phyloP scores from a whole-genome alignment of 2,888 invertebrate genomes.

The Synergus japonicus region DNA sequence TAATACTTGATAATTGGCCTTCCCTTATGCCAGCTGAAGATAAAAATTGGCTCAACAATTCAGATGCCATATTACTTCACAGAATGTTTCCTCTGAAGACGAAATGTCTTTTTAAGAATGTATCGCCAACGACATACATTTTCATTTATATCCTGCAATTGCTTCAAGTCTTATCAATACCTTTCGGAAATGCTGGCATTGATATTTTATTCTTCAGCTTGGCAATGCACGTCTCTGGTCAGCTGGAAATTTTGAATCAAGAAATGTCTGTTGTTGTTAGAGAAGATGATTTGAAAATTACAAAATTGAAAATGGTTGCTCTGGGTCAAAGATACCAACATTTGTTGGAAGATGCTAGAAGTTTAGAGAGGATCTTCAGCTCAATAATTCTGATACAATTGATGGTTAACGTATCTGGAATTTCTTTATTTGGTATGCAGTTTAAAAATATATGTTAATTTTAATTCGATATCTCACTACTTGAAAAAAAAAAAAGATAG shows the following conservation, averaged over 20 bases:
- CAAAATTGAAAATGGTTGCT: constrained; percentile 29
- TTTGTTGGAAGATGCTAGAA: constrained; percentile 50
- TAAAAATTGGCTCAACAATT: neutral
- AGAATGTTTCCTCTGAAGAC: neutral
- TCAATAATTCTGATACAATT: constrained; percentile 56
- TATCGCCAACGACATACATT: neutral
- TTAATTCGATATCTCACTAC: neutral
- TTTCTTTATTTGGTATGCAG: neutral
- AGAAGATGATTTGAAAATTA: neutral
- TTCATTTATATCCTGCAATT: neutral
- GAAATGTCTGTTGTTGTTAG: constrained; percentile 43
- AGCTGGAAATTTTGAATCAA: constrained; percentile 66
- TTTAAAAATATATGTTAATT: neutral
- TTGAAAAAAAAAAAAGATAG: neutral
- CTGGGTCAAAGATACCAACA: constrained; percentile 54
- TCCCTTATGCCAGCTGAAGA: neutral
- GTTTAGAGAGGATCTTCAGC: constrained; percentile 53
- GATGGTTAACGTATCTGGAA: neutral
- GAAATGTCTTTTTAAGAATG: neutral
- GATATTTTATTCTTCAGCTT: constrained; percentile 69
- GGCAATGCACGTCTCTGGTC: constrained; percentile 71
- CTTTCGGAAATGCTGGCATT: constrained; percentile 59
- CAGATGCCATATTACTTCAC: neutral
- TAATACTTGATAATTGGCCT: neutral
- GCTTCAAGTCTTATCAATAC: neutral